Evolutionary conservation across 2,888 invertebrate species (phyloP).

Genomic region (Poecilus cupreus): DNA sequence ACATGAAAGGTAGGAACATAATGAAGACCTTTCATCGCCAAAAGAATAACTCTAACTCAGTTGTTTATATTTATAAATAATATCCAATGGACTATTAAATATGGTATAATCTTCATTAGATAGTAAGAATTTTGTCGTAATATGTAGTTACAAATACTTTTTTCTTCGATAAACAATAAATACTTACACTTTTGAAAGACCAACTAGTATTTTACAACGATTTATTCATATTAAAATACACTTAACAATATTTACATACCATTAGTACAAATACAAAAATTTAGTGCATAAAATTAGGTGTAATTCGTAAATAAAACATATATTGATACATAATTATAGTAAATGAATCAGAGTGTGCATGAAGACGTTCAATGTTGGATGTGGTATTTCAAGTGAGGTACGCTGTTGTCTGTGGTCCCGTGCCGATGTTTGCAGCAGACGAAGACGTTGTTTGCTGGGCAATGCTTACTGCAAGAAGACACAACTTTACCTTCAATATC

Average conservation of each 20-base stretch:
- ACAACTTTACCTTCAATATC: too few relatives aligned
- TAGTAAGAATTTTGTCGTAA: too few relatives aligned
- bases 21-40: too few relatives aligned
- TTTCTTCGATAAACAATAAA: too few relatives aligned
- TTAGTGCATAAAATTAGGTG: not conserved
- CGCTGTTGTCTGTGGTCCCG: not conserved
- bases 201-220: not conserved
- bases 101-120: too few relatives aligned
- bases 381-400: not conserved
- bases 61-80: too few relatives aligned
- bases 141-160: too few relatives aligned
- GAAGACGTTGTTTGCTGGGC: slow-evolving; percentile 22
- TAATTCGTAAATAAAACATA: not conserved
- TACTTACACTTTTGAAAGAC: not conserved
- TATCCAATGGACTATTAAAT: too few relatives aligned
- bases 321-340: not conserved
- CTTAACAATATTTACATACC: not conserved
- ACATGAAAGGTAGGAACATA: too few relatives aligned
- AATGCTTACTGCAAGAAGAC: slow-evolving; percentile 26
- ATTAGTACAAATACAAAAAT: not conserved
- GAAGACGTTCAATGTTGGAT: too few relatives aligned
- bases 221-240: not conserved
- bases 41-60: too few relatives aligned
- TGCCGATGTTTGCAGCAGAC: slow-evolving; percentile 47
- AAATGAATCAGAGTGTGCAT: not conserved